Conservation (phyloP, 2,888 invertebrate genomes). For the Agrochola litura region DNA sequence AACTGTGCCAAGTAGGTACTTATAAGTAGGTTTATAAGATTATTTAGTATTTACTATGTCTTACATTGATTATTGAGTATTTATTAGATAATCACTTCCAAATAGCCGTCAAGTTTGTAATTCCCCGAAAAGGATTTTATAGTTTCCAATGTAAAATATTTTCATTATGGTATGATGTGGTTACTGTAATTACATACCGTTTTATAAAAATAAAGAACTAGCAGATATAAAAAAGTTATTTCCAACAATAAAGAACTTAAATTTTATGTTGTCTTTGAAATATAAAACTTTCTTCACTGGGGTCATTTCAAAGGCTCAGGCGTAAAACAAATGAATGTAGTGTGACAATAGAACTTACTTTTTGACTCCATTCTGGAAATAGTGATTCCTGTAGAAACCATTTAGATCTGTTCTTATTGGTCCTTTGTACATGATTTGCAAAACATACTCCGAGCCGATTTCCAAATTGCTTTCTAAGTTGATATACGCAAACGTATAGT, state of each 20-base stretch:
- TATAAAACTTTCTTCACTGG: background rate
- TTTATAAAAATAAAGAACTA: background rate
- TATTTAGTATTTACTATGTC: constrained; percentile 1
- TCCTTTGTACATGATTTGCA: constrained; percentile 90
- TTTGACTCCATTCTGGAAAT: constrained; percentile 84
- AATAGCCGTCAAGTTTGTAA: background rate
- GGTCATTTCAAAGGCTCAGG: background rate
- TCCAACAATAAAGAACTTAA: background rate
- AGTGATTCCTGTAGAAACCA: constrained; percentile 92
- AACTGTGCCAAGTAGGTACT: constrained; percentile 25
- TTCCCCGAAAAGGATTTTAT: background rate
- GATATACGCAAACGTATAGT: constrained; percentile 88
- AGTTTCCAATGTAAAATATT: background rate
- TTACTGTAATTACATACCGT: background rate
- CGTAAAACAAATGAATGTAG: background rate
- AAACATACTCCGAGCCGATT: constrained; percentile 79
- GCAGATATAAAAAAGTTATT: background rate
- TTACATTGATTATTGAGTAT: too few relatives aligned
- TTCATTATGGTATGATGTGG: background rate
- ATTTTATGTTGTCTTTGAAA: background rate
- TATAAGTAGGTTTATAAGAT: constrained; percentile 3
- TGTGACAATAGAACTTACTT: constrained; percentile 84
- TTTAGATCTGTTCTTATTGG: constrained; percentile 88
- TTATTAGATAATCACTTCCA: background rate
- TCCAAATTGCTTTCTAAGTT: constrained; percentile 80